A percentile compares a stretch with the other conserved stretches of the same genome.
These are phyloP conservation scores for Dilophus febrilis DNA, from an alignment of 2,888 invertebrate species.

Conservation along the genomic window DNA sequence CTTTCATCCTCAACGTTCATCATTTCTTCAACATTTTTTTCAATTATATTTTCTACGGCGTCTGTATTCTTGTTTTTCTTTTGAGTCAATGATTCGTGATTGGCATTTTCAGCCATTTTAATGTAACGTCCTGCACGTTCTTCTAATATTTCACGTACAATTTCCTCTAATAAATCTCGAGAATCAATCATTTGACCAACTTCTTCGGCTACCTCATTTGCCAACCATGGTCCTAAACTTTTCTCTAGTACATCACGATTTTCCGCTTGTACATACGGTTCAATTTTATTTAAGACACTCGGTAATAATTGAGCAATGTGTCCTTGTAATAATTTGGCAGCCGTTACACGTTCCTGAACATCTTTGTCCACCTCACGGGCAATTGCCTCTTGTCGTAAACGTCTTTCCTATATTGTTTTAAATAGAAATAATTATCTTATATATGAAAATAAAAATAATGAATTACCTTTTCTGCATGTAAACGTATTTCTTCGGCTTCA, in stretches of 20 bases:
- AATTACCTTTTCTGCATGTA: constrained; percentile 45
- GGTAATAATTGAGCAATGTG: constrained; percentile 78
- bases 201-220: constrained; percentile 63
- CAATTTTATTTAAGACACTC: constrained; percentile 60
- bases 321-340: constrained; percentile 66
- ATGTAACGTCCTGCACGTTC: constrained; percentile 46
- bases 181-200: constrained; percentile 66
- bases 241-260: constrained; percentile 48
- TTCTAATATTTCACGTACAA: constrained; percentile 61
- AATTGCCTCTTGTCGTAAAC: constrained; percentile 52
- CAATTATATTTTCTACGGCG: no score
- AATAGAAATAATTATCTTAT: not conserved
- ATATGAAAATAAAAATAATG: not conserved
- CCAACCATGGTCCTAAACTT: constrained; percentile 57
- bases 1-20: no score
- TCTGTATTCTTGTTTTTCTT: no score
- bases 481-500: constrained; percentile 57
- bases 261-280: constrained; percentile 26
- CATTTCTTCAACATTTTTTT: no score
- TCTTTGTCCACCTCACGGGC: constrained; percentile 47
- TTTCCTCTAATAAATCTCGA: constrained; percentile 41
- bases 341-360: constrained; percentile 66
- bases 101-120: not conserved
- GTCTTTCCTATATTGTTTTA: constrained; percentile 36
- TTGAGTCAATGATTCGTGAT: no score